These are phyloP conservation scores for Myoxocephalus aenaeus DNA, from an alignment of 2,797 vertebrate genomes.

Conservation along the genomic window DNA sequence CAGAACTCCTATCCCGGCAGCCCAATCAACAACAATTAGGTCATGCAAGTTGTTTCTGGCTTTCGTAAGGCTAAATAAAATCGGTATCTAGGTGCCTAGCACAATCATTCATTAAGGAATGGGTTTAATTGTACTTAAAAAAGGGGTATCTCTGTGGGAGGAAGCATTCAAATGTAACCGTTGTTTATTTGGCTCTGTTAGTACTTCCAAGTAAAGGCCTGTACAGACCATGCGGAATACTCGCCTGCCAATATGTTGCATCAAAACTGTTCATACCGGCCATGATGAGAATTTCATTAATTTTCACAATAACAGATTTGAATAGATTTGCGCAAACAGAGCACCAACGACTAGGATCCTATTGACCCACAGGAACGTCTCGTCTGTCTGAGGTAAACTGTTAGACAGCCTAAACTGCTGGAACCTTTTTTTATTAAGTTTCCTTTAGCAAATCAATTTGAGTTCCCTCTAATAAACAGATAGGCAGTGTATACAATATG, in stretches of 20 bases:
- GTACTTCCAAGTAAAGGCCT: background rate
- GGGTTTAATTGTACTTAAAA: background rate
- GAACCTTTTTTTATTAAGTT: background rate
- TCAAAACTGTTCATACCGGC: too few relatives aligned
- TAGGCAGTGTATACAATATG: background rate
- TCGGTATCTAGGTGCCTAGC: background rate
- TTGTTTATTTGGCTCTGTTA: background rate
- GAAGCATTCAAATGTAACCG: constrained; percentile 1
- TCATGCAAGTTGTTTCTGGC: constrained; percentile 21
- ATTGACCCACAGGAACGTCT: too few relatives aligned
- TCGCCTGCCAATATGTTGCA: too few relatives aligned
- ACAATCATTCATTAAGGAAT: background rate
- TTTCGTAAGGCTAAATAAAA: constrained; percentile 4
- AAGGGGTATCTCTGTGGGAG: background rate
- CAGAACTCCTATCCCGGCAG: constrained; percentile 7
- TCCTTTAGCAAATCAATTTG: background rate
- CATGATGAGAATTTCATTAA: too few relatives aligned
- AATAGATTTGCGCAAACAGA: too few relatives aligned
- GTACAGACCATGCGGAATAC: too few relatives aligned
- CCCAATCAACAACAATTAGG: constrained; percentile 29
- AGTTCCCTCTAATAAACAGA: background rate
- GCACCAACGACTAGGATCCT: too few relatives aligned
- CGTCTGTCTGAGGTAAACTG: too few relatives aligned
- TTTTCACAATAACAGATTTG: too few relatives aligned
- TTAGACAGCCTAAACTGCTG: background rate